These are phyloP conservation scores for Melieria omissa DNA, from an alignment of 2,888 invertebrate species.

Conservation along the genomic window DNA sequence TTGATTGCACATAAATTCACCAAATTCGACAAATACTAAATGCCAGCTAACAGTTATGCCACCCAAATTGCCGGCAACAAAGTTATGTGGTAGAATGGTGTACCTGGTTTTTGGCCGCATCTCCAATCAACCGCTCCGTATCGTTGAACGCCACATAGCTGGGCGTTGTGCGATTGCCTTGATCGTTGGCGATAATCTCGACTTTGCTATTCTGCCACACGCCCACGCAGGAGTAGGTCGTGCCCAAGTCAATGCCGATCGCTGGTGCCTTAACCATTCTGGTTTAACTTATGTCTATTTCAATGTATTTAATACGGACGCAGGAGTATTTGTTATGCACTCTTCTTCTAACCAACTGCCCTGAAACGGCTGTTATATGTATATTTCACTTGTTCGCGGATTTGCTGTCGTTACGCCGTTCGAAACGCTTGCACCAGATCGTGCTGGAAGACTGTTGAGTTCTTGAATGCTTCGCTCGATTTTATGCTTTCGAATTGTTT, in stretches of 20 bases:
- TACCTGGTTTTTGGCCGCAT: slow-evolving; percentile 88
- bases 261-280: slow-evolving; percentile 69
- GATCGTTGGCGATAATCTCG: slow-evolving; percentile 88
- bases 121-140: slow-evolving; percentile 84
- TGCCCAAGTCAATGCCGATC: slow-evolving; percentile 86
- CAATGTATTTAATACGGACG: background rate
- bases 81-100: no score
- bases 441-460: slow-evolving; percentile 44
- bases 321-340: slow-evolving; percentile 14
- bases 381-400: slow-evolving; percentile 2
- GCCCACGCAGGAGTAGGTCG: slow-evolving; percentile 88
- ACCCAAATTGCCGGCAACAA: no score
- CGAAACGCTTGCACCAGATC: slow-evolving; percentile 42
- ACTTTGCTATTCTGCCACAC: slow-evolving; percentile 87
- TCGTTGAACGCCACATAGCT: slow-evolving; percentile 90
- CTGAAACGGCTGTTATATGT: slow-evolving; percentile 6
- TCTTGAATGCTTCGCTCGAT: slow-evolving; percentile 45
- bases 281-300: background rate
- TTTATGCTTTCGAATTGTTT: slow-evolving; percentile 43
- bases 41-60: no score
- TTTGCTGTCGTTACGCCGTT: slow-evolving; percentile 12
- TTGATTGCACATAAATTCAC: no score
- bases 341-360: slow-evolving; percentile 23
- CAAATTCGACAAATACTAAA: no score
- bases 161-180: slow-evolving; percentile 88